Conservation (phyloP, 1,140 invertebrate genomes). For the Thaumetopoea pityocampa region DNA sequence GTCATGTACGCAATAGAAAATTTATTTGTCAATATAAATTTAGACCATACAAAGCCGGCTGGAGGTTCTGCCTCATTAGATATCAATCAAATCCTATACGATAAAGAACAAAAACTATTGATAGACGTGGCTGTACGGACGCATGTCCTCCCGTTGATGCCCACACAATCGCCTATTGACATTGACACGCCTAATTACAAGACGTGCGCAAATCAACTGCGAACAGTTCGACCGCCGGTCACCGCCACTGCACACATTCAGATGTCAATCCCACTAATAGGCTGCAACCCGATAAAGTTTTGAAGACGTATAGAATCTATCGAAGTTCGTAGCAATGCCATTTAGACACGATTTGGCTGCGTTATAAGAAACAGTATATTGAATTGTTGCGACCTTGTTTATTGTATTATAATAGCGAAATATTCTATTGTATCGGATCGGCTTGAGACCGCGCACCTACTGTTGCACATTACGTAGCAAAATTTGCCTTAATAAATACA, state of each 20-base stretch:
- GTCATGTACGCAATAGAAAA: not conserved
- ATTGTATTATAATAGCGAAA: conserved; percentile 60
- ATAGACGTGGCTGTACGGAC: conserved; percentile 8
- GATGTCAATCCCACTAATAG: conserved; percentile 33
- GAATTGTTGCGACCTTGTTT: conserved; percentile 40
- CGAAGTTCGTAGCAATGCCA: conserved; percentile 4
- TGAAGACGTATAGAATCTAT: conserved; percentile 5
- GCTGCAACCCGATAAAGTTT: conserved; percentile 14
- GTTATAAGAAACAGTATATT: conserved; percentile 30
- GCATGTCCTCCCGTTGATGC: conserved; percentile 20
- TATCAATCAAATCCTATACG: conserved; percentile 12
- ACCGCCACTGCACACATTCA: conserved; percentile 32
- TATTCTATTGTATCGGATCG: conserved; percentile 39
- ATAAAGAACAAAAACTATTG: conserved; percentile 18
- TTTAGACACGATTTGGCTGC: conserved; percentile 14
- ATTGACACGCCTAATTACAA: conserved; percentile 45
- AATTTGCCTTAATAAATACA: too few species aligned
- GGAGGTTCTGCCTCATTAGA: conserved; percentile 12
- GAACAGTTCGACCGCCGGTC: conserved; percentile 16
- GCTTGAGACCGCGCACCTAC: conserved; percentile 33
- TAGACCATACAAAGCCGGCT: conserved; percentile 1
- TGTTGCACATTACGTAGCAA: too few species aligned
- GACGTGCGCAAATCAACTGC: conserved; percentile 19
- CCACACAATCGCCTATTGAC: conserved; percentile 32
- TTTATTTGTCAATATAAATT: conserved; percentile 7